Base-by-base conservation (phyloP, 2,888 invertebrate species). In the Parochlus steinenii region DNA sequence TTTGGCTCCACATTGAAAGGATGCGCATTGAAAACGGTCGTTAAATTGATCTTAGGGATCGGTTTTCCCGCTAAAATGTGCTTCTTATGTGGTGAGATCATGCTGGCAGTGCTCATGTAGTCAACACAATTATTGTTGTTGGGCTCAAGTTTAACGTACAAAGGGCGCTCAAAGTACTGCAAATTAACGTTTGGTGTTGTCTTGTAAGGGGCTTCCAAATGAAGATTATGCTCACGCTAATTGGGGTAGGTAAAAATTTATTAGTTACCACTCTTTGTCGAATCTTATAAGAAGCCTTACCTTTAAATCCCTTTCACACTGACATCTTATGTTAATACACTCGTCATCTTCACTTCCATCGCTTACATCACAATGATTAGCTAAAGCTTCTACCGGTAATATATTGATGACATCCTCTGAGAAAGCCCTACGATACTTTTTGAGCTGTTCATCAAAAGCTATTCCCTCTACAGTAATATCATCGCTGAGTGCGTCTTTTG, bases 351-450 rank as follows among this genome's bases (percentile, higher is more conserved):
- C 28, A 15, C 12, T 18, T 16, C 24, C 30, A 17, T 30, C 18
- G 4, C 22, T 6, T 20, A 22, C 31, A 22, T 22, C 20, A 15
- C 31, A 31, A 18, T 14, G n/a, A n/a, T n/a, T n/a, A n/a, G n/a
- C n/a, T n/a, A n/a, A 31, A 20, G 31, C 15, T 15, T 31, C 31
- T 8, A 15, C 15, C 7, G 36, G 36, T n/a, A 36, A 10, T 24
- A 30, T 23, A 18, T 36, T 36, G 6, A 36, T 36, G 17, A 37
- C 39, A 38, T 42, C 42, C 19, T 42, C 42, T 7, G 42, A 42
- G 33, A 40, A 42, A 14, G 42, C 42, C n/a, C 42, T 39, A 32
- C 42, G 40, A 38, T 38, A 42, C n/a, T 34, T 15, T 38, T 42
- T 42, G 10, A 42, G 24, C 16, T 39, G 36, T 10, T 31, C 32